Base-by-base conservation (phyloP, 2,113 vertebrate genomes). In the Ariopsis seemanni region DNA sequence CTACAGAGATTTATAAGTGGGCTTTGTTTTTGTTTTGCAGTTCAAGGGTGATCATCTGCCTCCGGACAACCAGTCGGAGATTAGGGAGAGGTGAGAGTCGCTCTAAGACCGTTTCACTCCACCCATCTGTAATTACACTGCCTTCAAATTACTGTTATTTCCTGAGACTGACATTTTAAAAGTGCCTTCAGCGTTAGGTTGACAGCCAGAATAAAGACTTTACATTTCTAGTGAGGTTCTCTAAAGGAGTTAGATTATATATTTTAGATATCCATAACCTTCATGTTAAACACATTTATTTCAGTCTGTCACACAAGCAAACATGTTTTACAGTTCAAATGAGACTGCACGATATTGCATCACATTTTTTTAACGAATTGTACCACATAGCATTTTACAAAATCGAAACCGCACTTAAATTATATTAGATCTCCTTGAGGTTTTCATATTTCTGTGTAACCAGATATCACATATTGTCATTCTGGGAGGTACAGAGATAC, bases 81-180 rank as follows among this genome's bases (percentile, higher is more conserved):
- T 97, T 96, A 97, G 96, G 95, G 96, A 96, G 93, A 97, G 98
- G 98, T 99, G 94, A 93, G 95, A 48, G 48, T 65, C 34, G 25
- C 30, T 52, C 63, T 84, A 72, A 72, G 2, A 18, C 25, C 5
- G 12, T 27, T 30, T 71, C 18, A 25, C 25, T 50, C 57, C 72
- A 77, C 71, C 50, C 57, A 4, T 50, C 50, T 53, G 50, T 65
- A 55, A 86, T 55, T 86, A 55, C 50, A 57, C 27, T 22, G 50
- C 58, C 42, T 48, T 65, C n/a, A 20, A 86, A 86, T 86, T 78
- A 79, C 62, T 53, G 72, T 86, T 62, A 78, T 52, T 85, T 86
- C 58, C 48, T 65, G 74, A 79, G 74, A 86, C 48, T 53, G 52
- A 1, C 22, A 57, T 85, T 75, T 50, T 52, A 74, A 0, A 69